Evolutionary conservation across 1,140 invertebrate species (phyloP).

Genomic region (Penaeus indicus): DNA sequence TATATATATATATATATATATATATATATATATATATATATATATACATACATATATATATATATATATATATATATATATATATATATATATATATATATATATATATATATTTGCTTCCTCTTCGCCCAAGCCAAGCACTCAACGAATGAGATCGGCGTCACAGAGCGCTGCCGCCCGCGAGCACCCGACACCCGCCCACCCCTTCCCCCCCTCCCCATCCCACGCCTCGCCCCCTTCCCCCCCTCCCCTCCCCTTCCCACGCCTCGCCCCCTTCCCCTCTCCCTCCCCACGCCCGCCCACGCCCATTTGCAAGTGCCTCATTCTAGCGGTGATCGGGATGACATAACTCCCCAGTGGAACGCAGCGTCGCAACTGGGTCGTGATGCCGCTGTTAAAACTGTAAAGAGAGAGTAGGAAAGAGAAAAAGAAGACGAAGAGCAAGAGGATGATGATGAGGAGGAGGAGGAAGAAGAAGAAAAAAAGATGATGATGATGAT

Average conservation of each 20-base stretch:
- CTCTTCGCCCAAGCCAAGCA: no score
- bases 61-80: no score
- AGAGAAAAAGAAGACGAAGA: not conserved
- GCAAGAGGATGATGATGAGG: not conserved
- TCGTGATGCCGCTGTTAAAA: no score
- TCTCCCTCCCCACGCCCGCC: not conserved
- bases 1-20: no score
- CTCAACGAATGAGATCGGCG: no score
- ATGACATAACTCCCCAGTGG: no score
- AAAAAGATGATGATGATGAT: not conserved
- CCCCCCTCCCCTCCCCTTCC: not conserved
- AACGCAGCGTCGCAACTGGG: no score
- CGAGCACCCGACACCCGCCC: not conserved
- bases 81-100: no score
- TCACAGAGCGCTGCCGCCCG: not conserved
- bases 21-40: no score
- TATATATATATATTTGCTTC: no score
- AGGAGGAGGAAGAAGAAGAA: not conserved
- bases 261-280: not conserved
- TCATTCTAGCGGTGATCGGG: no score
- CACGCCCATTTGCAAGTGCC: not conserved
- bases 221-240: not conserved
- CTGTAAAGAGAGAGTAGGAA: slow-evolving; percentile 1
- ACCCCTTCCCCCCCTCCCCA: not conserved
- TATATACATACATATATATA: no score